Conservation (phyloP, 2,797 vertebrate genomes). For the Antennarius maculatus region DNA sequence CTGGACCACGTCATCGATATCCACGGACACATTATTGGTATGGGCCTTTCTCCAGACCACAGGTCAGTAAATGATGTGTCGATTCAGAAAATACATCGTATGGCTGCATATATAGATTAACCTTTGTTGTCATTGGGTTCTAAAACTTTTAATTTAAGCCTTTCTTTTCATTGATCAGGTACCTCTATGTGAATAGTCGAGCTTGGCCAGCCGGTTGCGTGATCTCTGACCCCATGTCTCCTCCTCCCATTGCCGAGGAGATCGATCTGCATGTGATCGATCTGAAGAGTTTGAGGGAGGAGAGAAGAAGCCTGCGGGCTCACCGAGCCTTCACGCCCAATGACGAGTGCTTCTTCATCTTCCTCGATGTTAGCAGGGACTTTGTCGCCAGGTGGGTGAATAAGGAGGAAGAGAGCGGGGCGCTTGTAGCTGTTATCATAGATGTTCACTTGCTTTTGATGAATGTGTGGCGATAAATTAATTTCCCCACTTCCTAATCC, state of each 20-base stretch:
- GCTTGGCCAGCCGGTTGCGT: conserved; percentile 92
- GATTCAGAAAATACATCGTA: too few species aligned
- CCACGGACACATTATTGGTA: conserved; percentile 96
- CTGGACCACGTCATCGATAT: conserved; percentile 96
- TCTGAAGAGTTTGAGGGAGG: conserved; percentile 93
- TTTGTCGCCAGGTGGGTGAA: conserved; percentile 92
- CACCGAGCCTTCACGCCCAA: conserved; percentile 96
- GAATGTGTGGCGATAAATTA: too few species aligned
- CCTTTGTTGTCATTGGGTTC: too few species aligned
- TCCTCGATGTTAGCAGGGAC: conserved; percentile 95
- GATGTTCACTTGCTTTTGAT: too few species aligned
- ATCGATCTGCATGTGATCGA: conserved; percentile 96
- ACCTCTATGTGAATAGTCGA: conserved; percentile 95
- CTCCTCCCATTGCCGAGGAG: conserved; percentile 95
- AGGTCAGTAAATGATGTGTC: conserved; percentile 77
- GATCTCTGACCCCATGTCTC: conserved; percentile 94
- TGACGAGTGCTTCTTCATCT: conserved; percentile 98
- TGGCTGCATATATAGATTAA: too few species aligned
- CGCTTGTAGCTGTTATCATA: too few species aligned
- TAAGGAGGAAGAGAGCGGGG: background rate
- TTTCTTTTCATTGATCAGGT: conserved; percentile 76
- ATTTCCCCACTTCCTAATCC: accelerated
- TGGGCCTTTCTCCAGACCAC: conserved; percentile 98
- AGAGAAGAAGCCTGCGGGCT: conserved; percentile 88
- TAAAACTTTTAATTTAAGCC: background rate